Percentiles rank a stretch among this genome's conserved stretches.
Conservation (phyloP, 2,113 vertebrate species). For the Mola mola region DNA sequence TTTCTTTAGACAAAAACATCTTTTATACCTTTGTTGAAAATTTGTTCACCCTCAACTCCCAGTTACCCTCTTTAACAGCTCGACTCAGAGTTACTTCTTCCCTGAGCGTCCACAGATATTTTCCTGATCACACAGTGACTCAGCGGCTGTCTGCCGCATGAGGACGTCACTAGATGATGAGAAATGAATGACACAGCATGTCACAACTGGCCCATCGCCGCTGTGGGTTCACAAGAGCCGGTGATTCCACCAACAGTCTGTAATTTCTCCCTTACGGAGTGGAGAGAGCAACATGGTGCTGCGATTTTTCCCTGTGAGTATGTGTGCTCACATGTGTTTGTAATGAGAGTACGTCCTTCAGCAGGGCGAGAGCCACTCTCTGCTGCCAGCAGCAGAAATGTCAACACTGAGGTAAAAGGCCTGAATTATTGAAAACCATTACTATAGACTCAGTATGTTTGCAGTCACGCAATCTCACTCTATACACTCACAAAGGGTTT, state of each 20-base stretch:
- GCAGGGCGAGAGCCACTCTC: conserved; percentile 28
- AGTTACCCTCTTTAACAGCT: background rate
- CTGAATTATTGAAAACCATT: conserved; percentile 45
- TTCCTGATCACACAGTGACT: conserved; percentile 27
- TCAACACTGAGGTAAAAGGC: conserved; percentile 46
- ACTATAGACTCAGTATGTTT: conserved; percentile 11
- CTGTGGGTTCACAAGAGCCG: conserved; percentile 54
- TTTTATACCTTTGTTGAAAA: no score
- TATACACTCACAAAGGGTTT: no score
- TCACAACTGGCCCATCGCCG: conserved; percentile 53
- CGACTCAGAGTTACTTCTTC: background rate
- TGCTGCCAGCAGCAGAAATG: conserved; percentile 45
- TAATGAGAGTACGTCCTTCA: conserved; percentile 28
- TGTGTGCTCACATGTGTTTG: conserved; percentile 30
- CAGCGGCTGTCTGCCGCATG: conserved; percentile 1
- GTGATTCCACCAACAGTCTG: conserved; percentile 58
- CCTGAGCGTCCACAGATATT: conserved; percentile 1
- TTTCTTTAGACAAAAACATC: no score
- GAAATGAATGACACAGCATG: conserved; percentile 56
- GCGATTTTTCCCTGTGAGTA: conserved; percentile 26
- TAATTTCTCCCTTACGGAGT: conserved; percentile 47
- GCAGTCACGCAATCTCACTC: conserved; percentile 6
- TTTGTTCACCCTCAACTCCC: background rate
- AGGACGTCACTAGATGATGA: conserved; percentile 10
- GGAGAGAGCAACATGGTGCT: conserved; percentile 31